A percentile compares a stretch with the other conserved stretches of the same genome.
Conservation (phyloP, 2,797 vertebrate species). For the Oreortyx pictus region DNA sequence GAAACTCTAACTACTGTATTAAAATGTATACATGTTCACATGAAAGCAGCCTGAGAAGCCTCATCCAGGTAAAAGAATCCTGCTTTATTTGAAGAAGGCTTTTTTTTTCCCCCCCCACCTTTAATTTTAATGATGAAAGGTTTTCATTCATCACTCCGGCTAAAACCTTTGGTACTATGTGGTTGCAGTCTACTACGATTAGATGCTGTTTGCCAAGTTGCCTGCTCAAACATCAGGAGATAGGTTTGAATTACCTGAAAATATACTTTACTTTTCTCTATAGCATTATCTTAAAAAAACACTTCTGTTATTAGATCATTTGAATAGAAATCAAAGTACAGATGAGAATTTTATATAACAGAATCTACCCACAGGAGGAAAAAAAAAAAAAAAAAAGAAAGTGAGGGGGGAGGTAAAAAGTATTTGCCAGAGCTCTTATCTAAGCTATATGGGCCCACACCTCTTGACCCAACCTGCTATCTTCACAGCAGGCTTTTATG, state of each 20-base stretch:
- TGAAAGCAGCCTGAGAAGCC: not conserved
- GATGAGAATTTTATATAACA: conserved; percentile 48
- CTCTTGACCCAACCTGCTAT: conserved; percentile 47
- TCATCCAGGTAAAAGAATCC: not conserved
- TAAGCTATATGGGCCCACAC: conserved; percentile 24
- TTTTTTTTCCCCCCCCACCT: too few species aligned
- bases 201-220: conserved; percentile 31
- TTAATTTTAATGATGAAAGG: not conserved
- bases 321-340: conserved; percentile 64
- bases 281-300: conserved; percentile 31
- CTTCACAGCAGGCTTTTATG: conserved; percentile 17
- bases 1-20: not conserved
- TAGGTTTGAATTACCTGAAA: conserved; percentile 13
- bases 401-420: not conserved
- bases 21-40: not conserved
- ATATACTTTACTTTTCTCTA: conserved; percentile 13
- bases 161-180: not conserved
- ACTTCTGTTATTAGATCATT: conserved; percentile 41
- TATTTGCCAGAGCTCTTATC: conserved; percentile 42
- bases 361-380: conserved; percentile 6
- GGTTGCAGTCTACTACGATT: not conserved
- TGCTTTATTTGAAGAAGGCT: not conserved
- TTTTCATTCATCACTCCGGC: not conserved
- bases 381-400: not conserved
- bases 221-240: conserved; percentile 36